A percentile compares a stretch with the other conserved stretches of the same genome.
Evolutionary conservation across 1,140 invertebrate species (phyloP).

Genomic region (Drosophila equinoxialis): DNA sequence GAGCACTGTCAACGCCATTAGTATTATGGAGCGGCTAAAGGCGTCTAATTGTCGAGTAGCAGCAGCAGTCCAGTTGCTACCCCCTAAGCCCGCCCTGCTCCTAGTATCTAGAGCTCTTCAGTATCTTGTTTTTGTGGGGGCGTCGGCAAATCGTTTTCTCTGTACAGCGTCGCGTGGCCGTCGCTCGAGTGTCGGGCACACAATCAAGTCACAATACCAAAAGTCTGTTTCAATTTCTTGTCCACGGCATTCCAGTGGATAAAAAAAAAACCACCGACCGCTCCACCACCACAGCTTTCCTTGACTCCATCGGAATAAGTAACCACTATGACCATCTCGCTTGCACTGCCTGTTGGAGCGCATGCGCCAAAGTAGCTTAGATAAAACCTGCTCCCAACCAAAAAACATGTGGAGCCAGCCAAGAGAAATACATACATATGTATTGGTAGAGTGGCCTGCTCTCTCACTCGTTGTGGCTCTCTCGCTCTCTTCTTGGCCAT

Average conservation of each 20-base stretch:
- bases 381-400: constrained; percentile 63
- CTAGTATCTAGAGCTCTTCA: too few relatives aligned
- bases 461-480: constrained; percentile 2
- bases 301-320: too few relatives aligned
- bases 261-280: too few relatives aligned
- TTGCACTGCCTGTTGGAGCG: constrained; percentile 40
- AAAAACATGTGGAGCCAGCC: constrained; percentile 30
- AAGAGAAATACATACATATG: constrained; percentile 15
- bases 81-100: constrained; percentile 4
- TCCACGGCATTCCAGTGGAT: constrained; percentile 57
- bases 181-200: constrained; percentile 64
- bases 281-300: background rate
- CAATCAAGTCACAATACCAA: constrained; percentile 43
- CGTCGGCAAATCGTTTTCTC: constrained; percentile 50
- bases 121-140: constrained; percentile 33
- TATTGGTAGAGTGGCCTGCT: constrained; percentile 33
- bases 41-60: constrained; percentile 70
- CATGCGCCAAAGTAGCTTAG: constrained; percentile 72
- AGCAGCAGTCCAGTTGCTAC: constrained; percentile 21
- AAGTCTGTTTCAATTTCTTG: constrained; percentile 45
- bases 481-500: constrained; percentile 64
- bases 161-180: constrained; percentile 37
- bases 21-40: constrained; percentile 77
- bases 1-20: constrained; percentile 82
- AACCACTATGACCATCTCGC: constrained; percentile 40